These are phyloP conservation scores for Bombycilla garrulus DNA, from an alignment of 2,113 vertebrate genomes.

Conservation along the genomic window DNA sequence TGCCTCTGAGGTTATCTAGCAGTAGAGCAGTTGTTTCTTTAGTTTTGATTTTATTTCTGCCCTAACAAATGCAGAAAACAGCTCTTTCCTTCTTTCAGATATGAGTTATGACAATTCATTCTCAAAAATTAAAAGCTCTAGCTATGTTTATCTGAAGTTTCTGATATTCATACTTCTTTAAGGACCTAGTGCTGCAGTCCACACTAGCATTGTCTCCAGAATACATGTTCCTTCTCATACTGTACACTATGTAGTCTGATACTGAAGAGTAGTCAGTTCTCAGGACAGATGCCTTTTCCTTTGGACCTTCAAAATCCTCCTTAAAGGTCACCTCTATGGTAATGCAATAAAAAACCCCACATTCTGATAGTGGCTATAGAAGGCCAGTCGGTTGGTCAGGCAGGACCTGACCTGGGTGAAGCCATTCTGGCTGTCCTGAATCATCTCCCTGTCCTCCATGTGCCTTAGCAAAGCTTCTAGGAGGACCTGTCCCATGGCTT, in stretches of 20 bases:
- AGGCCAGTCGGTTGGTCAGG: background rate
- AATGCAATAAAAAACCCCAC: accelerated
- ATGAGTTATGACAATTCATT: background rate
- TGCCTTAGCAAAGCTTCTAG: background rate
- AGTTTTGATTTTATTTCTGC: background rate
- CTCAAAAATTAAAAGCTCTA: background rate
- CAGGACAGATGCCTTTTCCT: background rate
- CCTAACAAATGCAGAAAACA: background rate
- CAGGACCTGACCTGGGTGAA: background rate
- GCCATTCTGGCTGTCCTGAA: background rate
- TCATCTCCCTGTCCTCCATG: background rate
- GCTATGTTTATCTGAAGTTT: background rate
- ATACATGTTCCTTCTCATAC: background rate
- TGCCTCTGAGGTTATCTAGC: background rate
- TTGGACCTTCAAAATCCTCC: background rate
- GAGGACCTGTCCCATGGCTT: background rate
- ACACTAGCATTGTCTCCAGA: background rate
- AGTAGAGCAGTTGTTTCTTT: background rate
- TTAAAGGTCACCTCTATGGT: background rate
- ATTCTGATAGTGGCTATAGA: background rate
- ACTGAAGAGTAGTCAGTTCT: background rate
- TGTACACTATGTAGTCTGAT: background rate
- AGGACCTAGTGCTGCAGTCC: background rate
- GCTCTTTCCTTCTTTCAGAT: background rate
- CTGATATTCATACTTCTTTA: background rate